phyloP scores from a whole-genome alignment of 2,113 vertebrate species.

The Dolichallabes microphthalmus region DNA sequence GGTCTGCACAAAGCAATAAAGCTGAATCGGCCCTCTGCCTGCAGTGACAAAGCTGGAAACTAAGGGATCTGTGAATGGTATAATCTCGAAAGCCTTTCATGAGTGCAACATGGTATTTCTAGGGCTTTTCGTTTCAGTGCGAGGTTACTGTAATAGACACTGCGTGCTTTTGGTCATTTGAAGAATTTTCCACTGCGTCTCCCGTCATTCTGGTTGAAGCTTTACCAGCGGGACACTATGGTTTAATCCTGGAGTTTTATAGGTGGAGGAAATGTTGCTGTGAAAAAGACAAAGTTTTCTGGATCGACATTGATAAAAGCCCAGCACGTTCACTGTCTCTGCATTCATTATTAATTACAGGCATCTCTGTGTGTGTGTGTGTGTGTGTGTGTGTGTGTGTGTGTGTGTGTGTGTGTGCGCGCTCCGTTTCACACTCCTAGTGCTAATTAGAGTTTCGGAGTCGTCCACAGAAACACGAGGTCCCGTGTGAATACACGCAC shows the following conservation, averaged over 20 bases:
- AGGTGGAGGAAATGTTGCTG: constrained; percentile 11
- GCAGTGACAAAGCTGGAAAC: constrained; percentile 61
- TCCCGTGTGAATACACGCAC: background rate
- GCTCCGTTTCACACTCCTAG: constrained; percentile 43
- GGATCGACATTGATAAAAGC: constrained; percentile 3
- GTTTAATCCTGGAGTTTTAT: constrained; percentile 43
- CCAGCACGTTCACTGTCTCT: constrained; percentile 9
- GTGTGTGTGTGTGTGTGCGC: too few species aligned
- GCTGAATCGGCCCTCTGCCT: constrained; percentile 54
- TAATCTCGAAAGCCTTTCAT: constrained; percentile 40
- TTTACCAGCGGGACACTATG: constrained; percentile 27
- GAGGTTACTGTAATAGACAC: constrained; percentile 38
- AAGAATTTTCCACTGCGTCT: constrained; percentile 39
- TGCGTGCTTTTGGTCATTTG: constrained; percentile 34
- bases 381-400: too few species aligned
- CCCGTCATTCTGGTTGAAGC: background rate
- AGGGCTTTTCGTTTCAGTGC: constrained; percentile 22
- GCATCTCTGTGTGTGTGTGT: background rate
- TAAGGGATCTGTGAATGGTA: constrained; percentile 5
- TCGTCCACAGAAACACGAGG: background rate
- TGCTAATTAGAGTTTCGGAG: constrained; percentile 20
- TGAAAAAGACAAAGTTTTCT: constrained; percentile 10
- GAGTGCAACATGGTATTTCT: constrained; percentile 33
- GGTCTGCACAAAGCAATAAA: constrained; percentile 48
- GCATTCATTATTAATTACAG: constrained; percentile 49